Evolutionary conservation across 2,797 vertebrate genomes (phyloP).

Genomic region (Anableps anableps): DNA sequence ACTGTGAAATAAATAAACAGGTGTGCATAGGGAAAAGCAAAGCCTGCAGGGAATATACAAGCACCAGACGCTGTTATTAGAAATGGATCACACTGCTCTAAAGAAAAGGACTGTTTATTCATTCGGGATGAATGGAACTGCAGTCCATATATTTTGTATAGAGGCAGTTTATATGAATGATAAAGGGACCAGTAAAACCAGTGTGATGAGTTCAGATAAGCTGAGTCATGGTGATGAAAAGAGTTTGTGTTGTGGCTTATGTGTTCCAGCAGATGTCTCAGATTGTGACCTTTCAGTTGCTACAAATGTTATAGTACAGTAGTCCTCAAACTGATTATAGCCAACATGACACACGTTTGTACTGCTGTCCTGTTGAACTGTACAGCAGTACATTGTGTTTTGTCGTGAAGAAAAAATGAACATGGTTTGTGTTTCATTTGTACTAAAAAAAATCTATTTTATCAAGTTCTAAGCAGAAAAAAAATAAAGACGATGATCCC

Average conservation of each 20-base stretch:
- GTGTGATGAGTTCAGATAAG: neutral
- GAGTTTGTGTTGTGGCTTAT: neutral
- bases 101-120: neutral
- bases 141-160: neutral
- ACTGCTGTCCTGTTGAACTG: neutral
- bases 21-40: conserved; percentile 1
- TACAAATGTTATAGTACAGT: neutral
- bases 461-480: neutral
- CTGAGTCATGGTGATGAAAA: conserved; percentile 16
- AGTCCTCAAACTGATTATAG: neutral
- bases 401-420: neutral
- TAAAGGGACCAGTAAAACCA: conserved; percentile 5
- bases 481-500: neutral
- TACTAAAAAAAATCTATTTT: neutral
- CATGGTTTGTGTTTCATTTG: neutral
- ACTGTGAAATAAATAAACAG: conserved; percentile 1
- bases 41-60: neutral
- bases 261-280: neutral
- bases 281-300: neutral
- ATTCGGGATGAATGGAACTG: neutral
- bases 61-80: conserved; percentile 9
- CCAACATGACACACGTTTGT: neutral
- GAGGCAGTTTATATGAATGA: neutral
- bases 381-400: neutral
- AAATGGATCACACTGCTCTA: neutral